Evolutionary conservation across 2,113 vertebrate species (phyloP).

Genomic region (Mustelus asterias): DNA sequence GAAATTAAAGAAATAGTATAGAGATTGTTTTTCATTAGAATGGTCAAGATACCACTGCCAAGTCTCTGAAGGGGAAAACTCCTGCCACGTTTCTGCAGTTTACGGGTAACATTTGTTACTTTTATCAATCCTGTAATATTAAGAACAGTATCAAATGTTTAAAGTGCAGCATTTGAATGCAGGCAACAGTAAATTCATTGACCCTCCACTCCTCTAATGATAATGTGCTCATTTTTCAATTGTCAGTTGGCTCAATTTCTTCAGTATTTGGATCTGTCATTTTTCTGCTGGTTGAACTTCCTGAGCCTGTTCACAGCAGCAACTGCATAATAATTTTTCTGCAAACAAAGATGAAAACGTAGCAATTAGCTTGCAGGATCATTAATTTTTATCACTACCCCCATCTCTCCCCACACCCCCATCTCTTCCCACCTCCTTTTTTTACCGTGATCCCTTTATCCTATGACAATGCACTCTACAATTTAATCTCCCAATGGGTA

Average conservation of each 20-base stretch:
- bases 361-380: background rate
- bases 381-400: background rate
- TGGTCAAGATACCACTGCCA: background rate
- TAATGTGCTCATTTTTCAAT: background rate
- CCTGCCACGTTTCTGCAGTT: background rate
- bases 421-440: too few relatives aligned
- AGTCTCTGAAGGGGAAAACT: background rate
- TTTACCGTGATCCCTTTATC: background rate
- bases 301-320: constrained; percentile 76
- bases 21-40: background rate
- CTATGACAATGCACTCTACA: background rate
- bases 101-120: background rate
- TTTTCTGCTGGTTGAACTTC: constrained; percentile 58
- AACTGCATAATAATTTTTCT: constrained; percentile 82
- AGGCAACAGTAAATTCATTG: constrained; percentile 8
- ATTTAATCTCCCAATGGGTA: background rate
- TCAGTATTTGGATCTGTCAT: constrained; percentile 15
- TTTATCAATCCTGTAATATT: background rate
- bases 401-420: too few relatives aligned
- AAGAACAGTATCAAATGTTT: background rate
- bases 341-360: constrained; percentile 20
- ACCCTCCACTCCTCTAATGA: background rate
- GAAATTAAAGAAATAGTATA: background rate
- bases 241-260: background rate
- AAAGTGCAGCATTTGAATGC: constrained; percentile 21